These are phyloP conservation scores for Anoplopoma fimbria DNA, from an alignment of 2,113 vertebrate species.

Conservation along the genomic window DNA sequence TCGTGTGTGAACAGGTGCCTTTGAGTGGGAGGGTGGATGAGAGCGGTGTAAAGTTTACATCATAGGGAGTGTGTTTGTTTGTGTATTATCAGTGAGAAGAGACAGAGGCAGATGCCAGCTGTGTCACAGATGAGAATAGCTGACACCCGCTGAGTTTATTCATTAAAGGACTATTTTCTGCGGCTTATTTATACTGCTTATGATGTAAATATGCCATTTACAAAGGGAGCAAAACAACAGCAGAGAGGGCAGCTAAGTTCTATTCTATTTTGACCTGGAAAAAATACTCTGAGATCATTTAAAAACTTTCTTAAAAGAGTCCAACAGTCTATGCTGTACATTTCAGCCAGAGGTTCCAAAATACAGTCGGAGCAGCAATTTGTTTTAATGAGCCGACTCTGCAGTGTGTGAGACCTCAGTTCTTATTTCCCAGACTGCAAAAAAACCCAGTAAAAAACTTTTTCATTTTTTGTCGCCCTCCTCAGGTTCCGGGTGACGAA, in stretches of 20 bases:
- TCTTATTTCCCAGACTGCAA: constrained; percentile 1
- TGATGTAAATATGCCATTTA: background rate
- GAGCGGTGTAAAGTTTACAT: constrained; percentile 16
- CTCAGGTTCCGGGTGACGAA: constrained; percentile 95
- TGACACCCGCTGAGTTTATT: background rate
- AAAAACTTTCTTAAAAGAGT: background rate
- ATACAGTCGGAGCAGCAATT: background rate
- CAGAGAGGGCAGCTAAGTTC: background rate
- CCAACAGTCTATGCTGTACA: background rate
- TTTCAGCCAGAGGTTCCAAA: background rate
- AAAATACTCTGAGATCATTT: background rate
- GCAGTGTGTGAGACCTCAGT: background rate
- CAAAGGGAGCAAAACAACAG: background rate
- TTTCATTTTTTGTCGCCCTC: background rate
- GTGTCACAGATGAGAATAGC: constrained; percentile 3
- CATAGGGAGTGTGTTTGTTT: background rate
- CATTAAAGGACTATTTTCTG: background rate
- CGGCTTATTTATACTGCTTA: background rate
- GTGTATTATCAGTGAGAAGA: constrained; percentile 5
- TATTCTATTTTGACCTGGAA: constrained; percentile 21
- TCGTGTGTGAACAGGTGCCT: background rate
- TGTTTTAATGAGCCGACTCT: constrained; percentile 22
- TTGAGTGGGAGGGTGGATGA: background rate
- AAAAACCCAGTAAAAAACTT: background rate
- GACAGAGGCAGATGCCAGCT: background rate